Percentiles rank a stretch among this genome's conserved stretches.
Evolutionary conservation across 2,113 vertebrate genomes (phyloP).

Genomic region (Electrona antarctica): DNA sequence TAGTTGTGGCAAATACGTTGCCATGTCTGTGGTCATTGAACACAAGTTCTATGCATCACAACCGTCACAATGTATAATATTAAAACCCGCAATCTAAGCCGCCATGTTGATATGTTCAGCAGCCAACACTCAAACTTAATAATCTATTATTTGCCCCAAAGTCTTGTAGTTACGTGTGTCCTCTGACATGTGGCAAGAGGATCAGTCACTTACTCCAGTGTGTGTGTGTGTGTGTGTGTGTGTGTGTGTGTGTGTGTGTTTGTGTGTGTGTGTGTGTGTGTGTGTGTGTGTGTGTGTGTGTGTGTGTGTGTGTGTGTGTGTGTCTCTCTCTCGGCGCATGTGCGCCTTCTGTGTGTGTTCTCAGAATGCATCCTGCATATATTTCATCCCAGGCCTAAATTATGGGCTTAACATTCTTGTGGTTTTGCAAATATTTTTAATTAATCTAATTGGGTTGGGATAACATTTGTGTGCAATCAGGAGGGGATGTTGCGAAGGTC

Average conservation of each 20-base stretch:
- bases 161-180: constrained; percentile 22
- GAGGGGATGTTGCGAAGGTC: constrained; percentile 78
- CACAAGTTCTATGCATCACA: neutral
- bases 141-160: constrained; percentile 29
- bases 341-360: constrained; percentile 26
- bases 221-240: constrained; percentile 19
- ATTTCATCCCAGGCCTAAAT: constrained; percentile 69
- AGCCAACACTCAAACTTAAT: constrained; percentile 50
- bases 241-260: constrained; percentile 1
- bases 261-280: constrained; percentile 6
- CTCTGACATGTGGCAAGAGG: constrained; percentile 43
- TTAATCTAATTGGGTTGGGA: constrained; percentile 82
- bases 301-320: constrained; percentile 57
- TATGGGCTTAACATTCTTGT: constrained; percentile 79
- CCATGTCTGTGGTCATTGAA: constrained; percentile 11
- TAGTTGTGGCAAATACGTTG: neutral
- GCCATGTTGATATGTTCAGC: constrained; percentile 53
- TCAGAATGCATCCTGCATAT: constrained; percentile 56
- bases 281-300: constrained; percentile 18
- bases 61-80: constrained; percentile 13
- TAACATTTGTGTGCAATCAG: constrained; percentile 83
- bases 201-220: constrained; percentile 22
- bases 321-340: constrained; percentile 27
- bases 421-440: constrained; percentile 83
- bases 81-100: constrained; percentile 59